Evolutionary conservation across 2,113 vertebrate genomes (phyloP).

Genomic region (Tychaedon coryphoeus): DNA sequence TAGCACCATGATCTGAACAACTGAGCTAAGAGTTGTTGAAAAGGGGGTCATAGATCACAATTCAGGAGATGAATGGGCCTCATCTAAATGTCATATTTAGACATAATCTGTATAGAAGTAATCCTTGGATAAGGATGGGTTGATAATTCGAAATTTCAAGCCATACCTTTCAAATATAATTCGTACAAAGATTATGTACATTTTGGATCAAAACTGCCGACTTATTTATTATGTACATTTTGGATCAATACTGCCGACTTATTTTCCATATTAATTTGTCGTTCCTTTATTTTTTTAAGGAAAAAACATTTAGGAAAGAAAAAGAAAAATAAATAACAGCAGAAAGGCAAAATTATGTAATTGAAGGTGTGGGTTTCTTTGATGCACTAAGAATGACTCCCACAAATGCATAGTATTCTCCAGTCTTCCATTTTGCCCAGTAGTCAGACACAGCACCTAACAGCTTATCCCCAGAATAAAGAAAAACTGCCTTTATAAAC

Average conservation of each 20-base stretch:
- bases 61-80: not conserved
- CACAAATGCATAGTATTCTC: not conserved
- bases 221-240: not conserved
- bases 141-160: not conserved
- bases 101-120: not conserved
- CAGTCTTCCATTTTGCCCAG: not conserved
- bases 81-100: not conserved
- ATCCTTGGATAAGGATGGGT: not conserved
- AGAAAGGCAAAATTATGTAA: not conserved
- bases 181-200: not conserved
- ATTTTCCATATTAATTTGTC: not conserved
- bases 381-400: not conserved
- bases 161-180: not conserved
- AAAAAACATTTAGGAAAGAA: not conserved
- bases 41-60: not conserved
- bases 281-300: not conserved
- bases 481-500: not conserved
- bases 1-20: not conserved
- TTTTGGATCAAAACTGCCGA: not conserved
- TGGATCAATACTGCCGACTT: not conserved
- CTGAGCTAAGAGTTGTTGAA: not conserved
- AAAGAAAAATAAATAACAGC: not conserved
- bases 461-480: accelerated
- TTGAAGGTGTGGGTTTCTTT: not conserved
- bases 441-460: not conserved